Conservation (phyloP, 2,888 invertebrate genomes). For the Drosophila prolongata region DNA sequence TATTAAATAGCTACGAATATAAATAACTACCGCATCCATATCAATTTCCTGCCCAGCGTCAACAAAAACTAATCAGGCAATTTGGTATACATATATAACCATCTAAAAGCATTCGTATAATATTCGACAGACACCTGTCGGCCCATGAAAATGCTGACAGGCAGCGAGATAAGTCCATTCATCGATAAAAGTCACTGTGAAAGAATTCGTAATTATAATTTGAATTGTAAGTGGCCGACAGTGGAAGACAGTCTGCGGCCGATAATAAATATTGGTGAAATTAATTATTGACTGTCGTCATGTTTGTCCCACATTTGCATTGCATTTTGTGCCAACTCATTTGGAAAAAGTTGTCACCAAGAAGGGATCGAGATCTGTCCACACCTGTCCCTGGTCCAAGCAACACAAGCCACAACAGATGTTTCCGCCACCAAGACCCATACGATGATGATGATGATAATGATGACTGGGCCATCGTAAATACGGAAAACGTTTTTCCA, state of each 20-base stretch:
- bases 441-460: conserved; percentile 1
- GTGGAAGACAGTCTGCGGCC: not conserved
- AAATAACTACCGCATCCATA: not conserved
- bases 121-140: conserved; percentile 22
- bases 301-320: conserved; percentile 16
- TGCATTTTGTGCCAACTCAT: conserved; percentile 57
- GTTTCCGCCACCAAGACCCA: conserved; percentile 18
- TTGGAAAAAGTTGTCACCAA: conserved; percentile 55
- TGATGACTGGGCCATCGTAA: conserved; percentile 7
- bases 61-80: conserved; percentile 33
- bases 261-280: conserved; percentile 13
- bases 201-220: conserved; percentile 14
- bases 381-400: conserved; percentile 9
- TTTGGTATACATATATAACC: conserved; percentile 5
- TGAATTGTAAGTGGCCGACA: conserved; percentile 2
- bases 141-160: not conserved
- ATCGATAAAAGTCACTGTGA: conserved; percentile 24
- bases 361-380: conserved; percentile 2
- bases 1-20: not conserved
- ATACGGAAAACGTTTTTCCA: conserved; percentile 23
- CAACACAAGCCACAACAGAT: conserved; percentile 12
- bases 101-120: conserved; percentile 14
- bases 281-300: conserved; percentile 17
- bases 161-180: conserved; percentile 17
- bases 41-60: conserved; percentile 34